A percentile compares a stretch with the other conserved stretches of the same genome.
Conservation (phyloP, 1,140 invertebrate genomes). For the Conopomorpha cramerella region DNA sequence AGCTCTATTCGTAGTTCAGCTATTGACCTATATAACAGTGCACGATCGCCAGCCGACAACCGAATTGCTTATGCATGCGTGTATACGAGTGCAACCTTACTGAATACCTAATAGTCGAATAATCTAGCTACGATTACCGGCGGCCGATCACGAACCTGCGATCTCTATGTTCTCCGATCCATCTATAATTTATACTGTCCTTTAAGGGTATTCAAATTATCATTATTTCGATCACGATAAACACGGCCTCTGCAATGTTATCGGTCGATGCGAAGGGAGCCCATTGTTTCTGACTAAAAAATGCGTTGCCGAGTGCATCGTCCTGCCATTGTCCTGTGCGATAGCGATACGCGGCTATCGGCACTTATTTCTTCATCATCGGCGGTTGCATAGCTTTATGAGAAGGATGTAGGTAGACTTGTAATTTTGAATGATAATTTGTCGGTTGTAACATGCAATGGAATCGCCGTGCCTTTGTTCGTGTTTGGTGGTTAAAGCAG, state of each 20-base stretch:
- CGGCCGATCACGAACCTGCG: conserved; percentile 1
- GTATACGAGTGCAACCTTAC: conserved; percentile 30
- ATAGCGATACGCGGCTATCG: conserved; percentile 2
- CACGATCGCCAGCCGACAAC: conserved; percentile 19
- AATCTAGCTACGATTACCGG: conserved; percentile 3
- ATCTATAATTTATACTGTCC: no score
- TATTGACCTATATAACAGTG: conserved; percentile 43
- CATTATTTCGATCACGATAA: not conserved
- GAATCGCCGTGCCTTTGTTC: not conserved
- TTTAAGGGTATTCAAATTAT: no score
- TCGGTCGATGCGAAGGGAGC: no score
- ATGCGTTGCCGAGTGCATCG: conserved; percentile 28
- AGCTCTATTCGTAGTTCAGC: no score
- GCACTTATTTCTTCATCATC: conserved; percentile 1
- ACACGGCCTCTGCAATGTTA: conserved; percentile 15
- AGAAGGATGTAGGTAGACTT: no score
- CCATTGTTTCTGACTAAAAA: conserved; percentile 25
- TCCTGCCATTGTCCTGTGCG: conserved; percentile 14
- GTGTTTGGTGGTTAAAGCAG: no score
- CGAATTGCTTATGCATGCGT: conserved; percentile 45
- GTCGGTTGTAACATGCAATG: not conserved
- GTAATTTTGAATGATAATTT: no score
- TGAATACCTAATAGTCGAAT: conserved; percentile 25
- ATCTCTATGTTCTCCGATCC: no score
- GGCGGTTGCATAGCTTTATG: no score